Base-by-base conservation (phyloP, 2,797 vertebrate genomes). In the Myripristis jacobus region DNA sequence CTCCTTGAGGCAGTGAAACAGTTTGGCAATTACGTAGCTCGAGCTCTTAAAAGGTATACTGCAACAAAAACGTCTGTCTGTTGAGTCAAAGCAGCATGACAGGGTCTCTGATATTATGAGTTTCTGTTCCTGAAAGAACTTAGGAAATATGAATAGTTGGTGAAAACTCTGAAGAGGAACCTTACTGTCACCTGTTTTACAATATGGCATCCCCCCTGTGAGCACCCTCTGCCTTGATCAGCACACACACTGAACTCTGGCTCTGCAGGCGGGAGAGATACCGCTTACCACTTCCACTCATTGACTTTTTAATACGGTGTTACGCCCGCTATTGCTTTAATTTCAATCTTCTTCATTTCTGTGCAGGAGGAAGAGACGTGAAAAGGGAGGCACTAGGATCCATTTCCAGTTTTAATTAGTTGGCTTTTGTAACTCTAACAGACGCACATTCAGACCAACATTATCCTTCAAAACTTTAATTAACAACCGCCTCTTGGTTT, bases 391-490 rank as follows among this genome's bases (percentile, higher is more conserved):
- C 54, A 58, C 80, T 77, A 63, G 89, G 88, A 92, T 89, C 89
- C 86, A 91, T 93, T 94, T 94, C 87, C 85, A 85, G 84, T 92
- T 93, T 92, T 92, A 94, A 94, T 94, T 93, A 91, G 86, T 74
- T 77, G 80, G 83, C 89, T 92, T 94, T 94, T 91, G 91, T 90
- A 81, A 81, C 78, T 87, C 80, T 81, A 87, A 87, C 87, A 91
- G 89, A 86, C 89, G 87, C 89, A 91, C 84, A 88, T 92, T 92
- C 90, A 90, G 86, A 79, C 88, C 79, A 73, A 85, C 87, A 82
- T 91, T 91, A 93, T 92, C 89, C 92, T 91, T 94, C 91, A 93
- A 68, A 88, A 87, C 90, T 94, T 94, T 93, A 94, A 94, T 94
- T 93, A 94, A 92, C 90, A 89, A 89, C 87, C 75, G 86, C 88